Percentiles rank a stretch among this genome's conserved stretches.
Evolutionary conservation across 2,888 invertebrate species (phyloP).

Genomic region (Eupithecia pulchellata): DNA sequence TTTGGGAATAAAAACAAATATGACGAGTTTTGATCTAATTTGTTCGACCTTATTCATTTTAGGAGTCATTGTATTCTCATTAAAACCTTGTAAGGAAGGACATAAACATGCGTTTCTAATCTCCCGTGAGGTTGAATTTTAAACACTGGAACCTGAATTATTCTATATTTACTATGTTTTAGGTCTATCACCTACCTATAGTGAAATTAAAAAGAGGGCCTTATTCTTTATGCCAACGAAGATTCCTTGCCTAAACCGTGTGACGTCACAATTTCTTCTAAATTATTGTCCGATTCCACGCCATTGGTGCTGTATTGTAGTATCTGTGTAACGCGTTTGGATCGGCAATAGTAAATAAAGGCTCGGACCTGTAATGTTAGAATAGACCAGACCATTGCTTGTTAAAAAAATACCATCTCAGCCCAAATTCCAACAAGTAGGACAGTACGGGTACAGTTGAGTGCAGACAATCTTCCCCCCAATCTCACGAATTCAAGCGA

Average conservation of each 20-base stretch:
- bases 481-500: background rate
- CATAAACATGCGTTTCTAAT: background rate
- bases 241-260: too few species aligned
- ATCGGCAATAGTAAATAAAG: too few species aligned
- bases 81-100: background rate
- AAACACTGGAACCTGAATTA: background rate
- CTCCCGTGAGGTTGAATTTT: background rate
- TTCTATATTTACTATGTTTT: background rate
- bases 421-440: background rate
- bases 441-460: background rate
- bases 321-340: too few species aligned
- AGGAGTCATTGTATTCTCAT: background rate
- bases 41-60: background rate
- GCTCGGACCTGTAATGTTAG: background rate
- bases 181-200: too few species aligned
- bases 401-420: background rate
- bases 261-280: too few species aligned
- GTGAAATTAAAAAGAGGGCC: background rate
- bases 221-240: too few species aligned
- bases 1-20: background rate
- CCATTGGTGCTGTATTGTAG: too few species aligned
- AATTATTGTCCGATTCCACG: too few species aligned
- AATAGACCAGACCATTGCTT: background rate
- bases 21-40: slow-evolving; percentile 1
- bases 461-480: background rate